Evolutionary conservation across 1,140 invertebrate species (phyloP), one percentile per base, ranked within the genome.

Genomic region (Diorhabda sublineata): DNA sequence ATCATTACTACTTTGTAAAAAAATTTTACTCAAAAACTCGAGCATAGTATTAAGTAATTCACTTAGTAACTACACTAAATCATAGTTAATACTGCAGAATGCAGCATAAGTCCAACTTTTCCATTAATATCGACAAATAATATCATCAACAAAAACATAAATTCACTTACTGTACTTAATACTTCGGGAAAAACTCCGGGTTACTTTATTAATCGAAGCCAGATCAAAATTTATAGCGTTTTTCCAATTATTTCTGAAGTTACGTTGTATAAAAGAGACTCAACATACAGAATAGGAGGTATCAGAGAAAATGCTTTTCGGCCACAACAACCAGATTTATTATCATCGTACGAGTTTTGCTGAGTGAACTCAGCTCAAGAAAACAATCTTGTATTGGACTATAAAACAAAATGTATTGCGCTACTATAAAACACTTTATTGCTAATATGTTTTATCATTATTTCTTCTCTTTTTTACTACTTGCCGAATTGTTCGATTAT

Each of bases 111-210:
- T 52, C 47, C 47, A 52, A 52, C 47, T 6, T 8, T 52, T 52
- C 47, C 47, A 52, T 52, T 52, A 52, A 52, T 52, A 52, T 52
- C n/a, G n/a, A n/a, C 47, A 52, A 52, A 52, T n/a, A 52, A 52
- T n/a, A 52, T n/a, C 6, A 52, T 52, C 47, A 52, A 52, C 47
- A 52, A 52, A 52, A 52, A 8, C 47, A 52, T 52, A 52, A 52
- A 52, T 52, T 52, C 47, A 52, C 47, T 52, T 52, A 52, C 6
- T 6, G 47, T 52, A 52, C 47, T n/a, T n/a, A 52, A 52, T 52
- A 52, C n/a, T 6, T 3, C 47, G 6, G n/a, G 47, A 52, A 52
- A 52, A 52, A 52, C 6, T 52, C 47, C n/a, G 47, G n/a, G 47
- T 52, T 52, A n/a, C 47, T 52, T 52, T 52, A 52, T 52, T 52